Evolutionary conservation across 2,888 invertebrate genomes (phyloP).

Genomic region (Asteroscopus sphinx): DNA sequence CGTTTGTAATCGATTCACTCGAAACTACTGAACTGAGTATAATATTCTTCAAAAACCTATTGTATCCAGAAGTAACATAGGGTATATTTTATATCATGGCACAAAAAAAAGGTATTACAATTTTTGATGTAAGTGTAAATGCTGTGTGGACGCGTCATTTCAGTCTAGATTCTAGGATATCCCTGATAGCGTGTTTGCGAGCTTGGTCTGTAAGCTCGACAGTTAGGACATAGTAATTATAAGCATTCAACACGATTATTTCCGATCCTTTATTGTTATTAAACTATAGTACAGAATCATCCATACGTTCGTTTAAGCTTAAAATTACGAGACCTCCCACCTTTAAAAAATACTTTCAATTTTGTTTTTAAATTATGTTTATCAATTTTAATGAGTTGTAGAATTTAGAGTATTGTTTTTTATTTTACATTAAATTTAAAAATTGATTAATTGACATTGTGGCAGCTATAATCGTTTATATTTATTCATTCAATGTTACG

Average conservation of each 20-base stretch:
- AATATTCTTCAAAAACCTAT: too few species aligned
- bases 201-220: constrained; percentile 14
- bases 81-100: too few species aligned
- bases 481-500: constrained; percentile 5
- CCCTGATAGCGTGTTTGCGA: constrained; percentile 5
- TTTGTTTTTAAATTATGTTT: constrained; percentile 26
- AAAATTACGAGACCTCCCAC: constrained; percentile 59
- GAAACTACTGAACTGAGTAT: too few species aligned
- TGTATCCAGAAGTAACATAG: too few species aligned
- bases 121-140: too few species aligned
- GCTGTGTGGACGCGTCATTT: too few species aligned
- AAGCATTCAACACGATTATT: constrained; percentile 14
- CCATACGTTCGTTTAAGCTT: constrained; percentile 36
- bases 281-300: constrained; percentile 22
- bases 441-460: constrained; percentile 20
- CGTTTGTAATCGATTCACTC: too few species aligned
- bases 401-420: constrained; percentile 32
- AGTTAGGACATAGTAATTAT: constrained; percentile 5
- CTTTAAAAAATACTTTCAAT: constrained; percentile 42
- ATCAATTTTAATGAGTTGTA: constrained; percentile 34
- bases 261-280: constrained; percentile 6
- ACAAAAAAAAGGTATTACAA: too few species aligned
- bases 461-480: constrained; percentile 2
- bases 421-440: too few species aligned
- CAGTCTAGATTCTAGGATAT: too few species aligned